These are phyloP conservation scores for Polypedilum pembai DNA, from an alignment of 1,140 invertebrate genomes.

Conservation along the genomic window DNA sequence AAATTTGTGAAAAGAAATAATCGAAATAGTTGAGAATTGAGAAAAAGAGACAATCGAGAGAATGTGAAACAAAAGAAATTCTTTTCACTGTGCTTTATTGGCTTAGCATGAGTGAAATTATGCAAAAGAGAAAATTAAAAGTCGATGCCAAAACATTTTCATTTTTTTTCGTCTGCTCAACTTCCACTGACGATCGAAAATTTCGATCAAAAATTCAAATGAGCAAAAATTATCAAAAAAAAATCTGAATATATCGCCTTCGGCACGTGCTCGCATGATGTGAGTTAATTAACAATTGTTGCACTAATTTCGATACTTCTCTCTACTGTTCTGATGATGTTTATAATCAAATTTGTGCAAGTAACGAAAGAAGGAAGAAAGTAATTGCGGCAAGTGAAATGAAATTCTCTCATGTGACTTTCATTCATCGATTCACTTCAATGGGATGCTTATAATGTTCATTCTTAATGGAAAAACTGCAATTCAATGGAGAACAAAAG, in stretches of 20 bases:
- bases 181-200: background rate
- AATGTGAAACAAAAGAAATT: background rate
- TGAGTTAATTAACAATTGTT: background rate
- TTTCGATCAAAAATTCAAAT: background rate
- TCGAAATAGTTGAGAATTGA: background rate
- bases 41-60: background rate
- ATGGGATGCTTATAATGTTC: background rate
- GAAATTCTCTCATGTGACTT: background rate
- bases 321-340: background rate
- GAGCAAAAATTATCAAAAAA: background rate
- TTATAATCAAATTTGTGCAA: background rate
- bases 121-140: background rate
- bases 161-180: background rate
- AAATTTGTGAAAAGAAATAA: conserved; percentile 9
- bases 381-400: background rate
- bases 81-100: background rate
- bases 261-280: background rate
- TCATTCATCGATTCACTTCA: conserved; percentile 12
- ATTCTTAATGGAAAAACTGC: conserved; percentile 7
- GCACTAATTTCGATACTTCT: background rate
- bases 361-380: background rate
- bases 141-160: background rate
- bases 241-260: background rate
- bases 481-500: conserved; percentile 1
- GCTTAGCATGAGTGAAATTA: background rate